Conservation (phyloP, 1,140 invertebrate genomes). For the Helicoverpa zea region DNA sequence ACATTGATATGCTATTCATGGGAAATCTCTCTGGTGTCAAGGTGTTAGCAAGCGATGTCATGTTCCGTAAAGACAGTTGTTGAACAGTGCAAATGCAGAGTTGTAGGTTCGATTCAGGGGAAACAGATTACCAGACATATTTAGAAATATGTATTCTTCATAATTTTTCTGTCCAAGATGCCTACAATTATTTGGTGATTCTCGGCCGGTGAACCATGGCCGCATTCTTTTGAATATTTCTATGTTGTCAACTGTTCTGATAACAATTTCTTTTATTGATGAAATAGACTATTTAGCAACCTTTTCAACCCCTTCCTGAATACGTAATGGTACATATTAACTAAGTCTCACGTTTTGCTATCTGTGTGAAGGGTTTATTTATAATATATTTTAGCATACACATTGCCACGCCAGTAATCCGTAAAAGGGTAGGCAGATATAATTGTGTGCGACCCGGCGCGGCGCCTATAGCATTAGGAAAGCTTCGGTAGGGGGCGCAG, state of each 20-base stretch:
- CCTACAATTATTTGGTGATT: no score
- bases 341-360: not conserved
- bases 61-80: no score
- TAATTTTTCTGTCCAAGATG: not conserved
- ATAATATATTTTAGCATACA: slow-evolving; percentile 18
- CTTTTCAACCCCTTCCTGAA: not conserved
- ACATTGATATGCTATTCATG: slow-evolving; percentile 19
- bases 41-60: not conserved
- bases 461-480: not conserved
- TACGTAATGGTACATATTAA: not conserved
- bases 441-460: slow-evolving; percentile 2
- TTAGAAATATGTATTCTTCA: no score
- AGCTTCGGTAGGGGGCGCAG: slow-evolving; percentile 14
- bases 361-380: slow-evolving; percentile 16
- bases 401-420: slow-evolving; percentile 27
- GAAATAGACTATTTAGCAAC: not conserved
- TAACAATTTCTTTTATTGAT: no score
- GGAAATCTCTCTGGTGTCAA: not conserved
- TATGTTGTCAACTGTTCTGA: no score
- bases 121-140: no score
- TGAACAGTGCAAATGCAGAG: not conserved
- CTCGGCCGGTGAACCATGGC: no score
- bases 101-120: not conserved
- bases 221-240: no score
- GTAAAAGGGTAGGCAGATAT: slow-evolving; percentile 34